Conservation (phyloP, 2,113 vertebrate species). For the Falco punctatus region DNA sequence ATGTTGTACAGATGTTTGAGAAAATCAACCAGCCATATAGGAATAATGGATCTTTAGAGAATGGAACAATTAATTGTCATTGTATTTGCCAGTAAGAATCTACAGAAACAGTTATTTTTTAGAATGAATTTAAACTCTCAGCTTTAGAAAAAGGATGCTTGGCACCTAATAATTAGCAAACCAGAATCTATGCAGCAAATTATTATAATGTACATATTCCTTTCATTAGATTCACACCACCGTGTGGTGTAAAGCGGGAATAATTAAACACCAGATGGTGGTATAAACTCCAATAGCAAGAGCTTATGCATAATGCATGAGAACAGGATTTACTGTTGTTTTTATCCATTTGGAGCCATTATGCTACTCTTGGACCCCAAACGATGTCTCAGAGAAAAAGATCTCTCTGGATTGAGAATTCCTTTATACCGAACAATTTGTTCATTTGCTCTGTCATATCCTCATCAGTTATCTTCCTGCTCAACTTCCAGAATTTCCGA, state of each 20-base stretch:
- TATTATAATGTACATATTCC: slow-evolving; percentile 71
- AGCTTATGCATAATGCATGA: slow-evolving; percentile 78
- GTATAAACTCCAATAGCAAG: slow-evolving; percentile 73
- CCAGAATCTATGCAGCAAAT: slow-evolving; percentile 63
- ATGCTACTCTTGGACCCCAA: slow-evolving; percentile 76
- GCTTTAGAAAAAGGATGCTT: slow-evolving; percentile 37
- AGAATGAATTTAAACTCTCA: slow-evolving; percentile 26
- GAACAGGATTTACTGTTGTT: slow-evolving; percentile 75
- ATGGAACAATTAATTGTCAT: neutral
- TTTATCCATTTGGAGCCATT: slow-evolving; percentile 78
- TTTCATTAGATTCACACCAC: slow-evolving; percentile 77
- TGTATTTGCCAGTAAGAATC: slow-evolving; percentile 10
- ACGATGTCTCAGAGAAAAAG: slow-evolving; percentile 62
- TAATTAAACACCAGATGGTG: slow-evolving; percentile 85
- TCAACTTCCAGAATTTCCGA: slow-evolving; percentile 70
- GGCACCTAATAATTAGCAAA: slow-evolving; percentile 71
- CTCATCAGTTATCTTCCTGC: slow-evolving; percentile 66
- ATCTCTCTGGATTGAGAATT: slow-evolving; percentile 59
- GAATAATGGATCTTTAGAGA: slow-evolving; percentile 41
- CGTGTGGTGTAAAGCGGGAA: slow-evolving; percentile 75
- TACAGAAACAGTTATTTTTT: slow-evolving; percentile 44
- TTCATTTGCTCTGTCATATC: slow-evolving; percentile 69
- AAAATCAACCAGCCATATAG: slow-evolving; percentile 36
- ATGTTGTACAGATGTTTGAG: slow-evolving; percentile 53
- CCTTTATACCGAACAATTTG: slow-evolving; percentile 70